These are phyloP conservation scores for Lethrus apterus DNA, from an alignment of 1,140 invertebrate genomes.

Conservation along the genomic window DNA sequence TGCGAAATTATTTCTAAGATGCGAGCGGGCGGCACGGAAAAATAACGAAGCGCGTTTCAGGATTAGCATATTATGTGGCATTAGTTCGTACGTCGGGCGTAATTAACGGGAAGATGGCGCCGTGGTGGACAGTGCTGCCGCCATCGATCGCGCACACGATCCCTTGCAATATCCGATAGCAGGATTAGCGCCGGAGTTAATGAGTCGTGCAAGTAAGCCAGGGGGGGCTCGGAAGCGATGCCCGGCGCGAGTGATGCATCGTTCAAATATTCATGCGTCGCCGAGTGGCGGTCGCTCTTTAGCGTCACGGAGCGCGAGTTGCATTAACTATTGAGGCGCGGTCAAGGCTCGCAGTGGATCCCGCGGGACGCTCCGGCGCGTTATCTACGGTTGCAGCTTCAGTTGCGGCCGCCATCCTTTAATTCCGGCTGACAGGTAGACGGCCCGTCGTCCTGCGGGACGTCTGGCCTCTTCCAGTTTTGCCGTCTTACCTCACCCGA, in stretches of 20 bases:
- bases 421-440: slow-evolving; percentile 39
- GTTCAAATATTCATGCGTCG: slow-evolving; percentile 39
- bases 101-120: slow-evolving; percentile 11
- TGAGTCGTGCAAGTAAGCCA: slow-evolving; percentile 42
- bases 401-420: slow-evolving; percentile 36
- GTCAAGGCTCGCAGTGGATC: slow-evolving; percentile 21
- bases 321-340: slow-evolving; percentile 36
- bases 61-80: slow-evolving; percentile 16
- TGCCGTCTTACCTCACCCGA: slow-evolving; percentile 33
- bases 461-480: slow-evolving; percentile 32
- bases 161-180: slow-evolving; percentile 35
- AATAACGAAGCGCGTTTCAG: slow-evolving; percentile 7
- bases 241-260: slow-evolving; percentile 32
- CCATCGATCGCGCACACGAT: slow-evolving; percentile 14
- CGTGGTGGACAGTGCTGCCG: slow-evolving; percentile 7
- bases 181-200: slow-evolving; percentile 41
- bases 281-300: slow-evolving; percentile 16
- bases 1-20: slow-evolving; percentile 7
- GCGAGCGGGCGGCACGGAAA: slow-evolving; percentile 7
- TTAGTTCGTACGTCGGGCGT: slow-evolving; percentile 3
- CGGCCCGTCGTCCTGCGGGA: slow-evolving; percentile 26
- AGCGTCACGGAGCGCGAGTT: slow-evolving; percentile 9
- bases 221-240: slow-evolving; percentile 37
- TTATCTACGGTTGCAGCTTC: slow-evolving; percentile 34
- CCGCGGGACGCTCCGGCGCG: slow-evolving; percentile 27